Conservation (phyloP, 2,113 vertebrate species). For the Corapipo altera region DNA sequence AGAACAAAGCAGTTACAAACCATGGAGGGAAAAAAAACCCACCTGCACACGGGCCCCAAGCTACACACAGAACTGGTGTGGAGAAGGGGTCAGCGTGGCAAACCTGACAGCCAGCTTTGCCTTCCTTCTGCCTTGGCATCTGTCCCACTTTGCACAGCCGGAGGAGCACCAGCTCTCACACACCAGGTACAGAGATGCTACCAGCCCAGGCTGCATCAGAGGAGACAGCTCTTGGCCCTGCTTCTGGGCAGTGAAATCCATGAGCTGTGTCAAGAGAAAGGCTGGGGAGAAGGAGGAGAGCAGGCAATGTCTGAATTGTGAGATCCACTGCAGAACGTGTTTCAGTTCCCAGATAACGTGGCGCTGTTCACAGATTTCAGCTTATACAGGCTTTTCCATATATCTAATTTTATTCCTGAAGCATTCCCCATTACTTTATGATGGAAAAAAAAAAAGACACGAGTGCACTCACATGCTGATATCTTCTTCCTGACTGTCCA, state of each 20-base stretch:
- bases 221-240: neutral
- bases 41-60: accelerated
- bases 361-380: constrained; percentile 46
- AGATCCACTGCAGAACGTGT: neutral
- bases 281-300: neutral
- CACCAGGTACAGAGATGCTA: neutral
- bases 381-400: constrained; percentile 33
- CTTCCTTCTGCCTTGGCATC: neutral
- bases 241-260: neutral
- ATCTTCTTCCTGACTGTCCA: neutral
- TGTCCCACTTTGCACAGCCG: accelerated
- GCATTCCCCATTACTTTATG: neutral
- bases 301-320: neutral
- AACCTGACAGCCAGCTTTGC: neutral
- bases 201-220: accelerated
- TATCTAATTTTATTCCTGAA: constrained; percentile 40
- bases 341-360: neutral
- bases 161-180: neutral
- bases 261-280: neutral
- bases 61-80: neutral
- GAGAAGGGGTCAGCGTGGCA: accelerated
- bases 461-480: neutral
- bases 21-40: neutral
- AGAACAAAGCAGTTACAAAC: neutral
- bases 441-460: neutral